Conservation (phyloP, 37 sponge, comb jelly and placozoan genomes). For the Mnemiopsis leidyi region DNA sequence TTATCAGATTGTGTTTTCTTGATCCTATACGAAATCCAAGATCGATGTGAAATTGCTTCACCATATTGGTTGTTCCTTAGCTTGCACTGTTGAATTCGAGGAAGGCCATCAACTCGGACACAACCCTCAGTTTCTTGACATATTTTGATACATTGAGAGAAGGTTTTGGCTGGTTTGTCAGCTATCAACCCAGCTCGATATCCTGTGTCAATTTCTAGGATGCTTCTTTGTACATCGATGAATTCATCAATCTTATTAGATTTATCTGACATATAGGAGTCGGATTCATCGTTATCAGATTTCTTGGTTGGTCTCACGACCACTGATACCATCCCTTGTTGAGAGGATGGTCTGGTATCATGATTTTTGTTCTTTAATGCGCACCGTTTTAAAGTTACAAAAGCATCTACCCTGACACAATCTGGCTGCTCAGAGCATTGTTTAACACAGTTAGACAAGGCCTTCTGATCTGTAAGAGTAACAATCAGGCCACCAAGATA, state of each 20-base stretch:
- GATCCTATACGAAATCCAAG: background rate
- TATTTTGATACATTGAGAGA: background rate
- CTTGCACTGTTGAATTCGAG: background rate
- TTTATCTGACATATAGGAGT: too few species aligned
- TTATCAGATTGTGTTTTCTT: background rate
- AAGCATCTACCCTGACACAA: conserved; percentile 7
- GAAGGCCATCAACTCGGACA: conserved; percentile 10
- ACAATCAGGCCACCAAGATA: background rate
- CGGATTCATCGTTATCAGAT: background rate
- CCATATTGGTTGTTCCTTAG: background rate
- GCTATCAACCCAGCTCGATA: background rate
- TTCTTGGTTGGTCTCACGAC: background rate
- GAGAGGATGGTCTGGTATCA: background rate
- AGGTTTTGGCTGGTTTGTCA: background rate
- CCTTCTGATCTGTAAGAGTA: background rate
- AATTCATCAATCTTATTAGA: background rate
- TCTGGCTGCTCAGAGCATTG: background rate
- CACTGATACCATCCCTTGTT: background rate
- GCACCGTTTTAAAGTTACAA: background rate
- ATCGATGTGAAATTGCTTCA: background rate
- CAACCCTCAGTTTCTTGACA: background rate
- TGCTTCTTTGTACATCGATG: background rate
- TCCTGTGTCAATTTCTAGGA: background rate
- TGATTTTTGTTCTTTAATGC: background rate
- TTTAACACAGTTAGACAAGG: conserved; percentile 7